Evolutionary conservation across 2,113 vertebrate species (phyloP).

Genomic region (Phrynocephalus versicolor): DNA sequence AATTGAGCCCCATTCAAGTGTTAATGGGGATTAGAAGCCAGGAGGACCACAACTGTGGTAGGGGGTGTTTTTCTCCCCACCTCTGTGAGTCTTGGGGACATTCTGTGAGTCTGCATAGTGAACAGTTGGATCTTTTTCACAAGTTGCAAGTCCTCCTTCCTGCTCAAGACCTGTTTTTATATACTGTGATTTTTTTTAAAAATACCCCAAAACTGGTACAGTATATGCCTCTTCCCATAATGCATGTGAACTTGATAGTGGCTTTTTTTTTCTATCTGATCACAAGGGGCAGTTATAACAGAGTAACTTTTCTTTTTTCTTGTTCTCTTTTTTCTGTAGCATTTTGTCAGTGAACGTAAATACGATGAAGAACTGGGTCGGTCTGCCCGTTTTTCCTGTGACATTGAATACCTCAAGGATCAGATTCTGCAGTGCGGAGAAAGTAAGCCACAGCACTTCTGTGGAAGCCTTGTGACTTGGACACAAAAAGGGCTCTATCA

Average conservation of each 20-base stretch:
- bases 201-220: not conserved
- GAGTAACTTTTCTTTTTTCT: conserved; percentile 8
- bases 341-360: conserved; percentile 84
- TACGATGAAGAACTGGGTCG: conserved; percentile 82
- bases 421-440: conserved; percentile 81
- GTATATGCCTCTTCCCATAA: not conserved
- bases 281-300: not conserved
- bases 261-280: not conserved
- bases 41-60: too few species aligned
- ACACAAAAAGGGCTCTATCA: too few species aligned
- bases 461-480: not conserved
- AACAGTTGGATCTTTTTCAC: too few species aligned
- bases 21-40: too few species aligned
- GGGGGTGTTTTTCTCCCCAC: not conserved
- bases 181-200: not conserved
- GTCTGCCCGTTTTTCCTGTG: conserved; percentile 80
- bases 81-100: not conserved
- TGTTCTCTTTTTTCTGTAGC: conserved; percentile 63
- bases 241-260: not conserved
- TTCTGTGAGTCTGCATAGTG: not conserved
- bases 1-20: too few species aligned
- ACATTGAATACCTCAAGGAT: conserved; percentile 76
- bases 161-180: too few species aligned
- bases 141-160: not conserved
- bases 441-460: conserved; percentile 71